Evolutionary conservation across 2,888 invertebrate genomes (phyloP).

Genomic region (Amphipyra tragopoginis): DNA sequence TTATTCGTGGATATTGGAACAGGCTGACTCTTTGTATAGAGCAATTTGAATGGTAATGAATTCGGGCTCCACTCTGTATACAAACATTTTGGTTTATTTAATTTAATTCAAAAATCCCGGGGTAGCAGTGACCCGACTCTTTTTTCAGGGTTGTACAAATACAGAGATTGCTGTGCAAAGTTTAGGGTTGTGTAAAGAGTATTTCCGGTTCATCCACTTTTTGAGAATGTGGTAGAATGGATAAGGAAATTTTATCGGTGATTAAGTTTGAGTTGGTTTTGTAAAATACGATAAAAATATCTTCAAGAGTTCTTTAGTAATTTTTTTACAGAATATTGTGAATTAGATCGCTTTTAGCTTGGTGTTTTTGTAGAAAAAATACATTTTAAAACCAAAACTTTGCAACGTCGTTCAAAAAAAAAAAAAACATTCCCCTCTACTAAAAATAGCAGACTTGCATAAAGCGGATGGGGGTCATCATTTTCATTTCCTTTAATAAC

Average conservation of each 20-base stretch:
- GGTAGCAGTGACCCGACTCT: not conserved
- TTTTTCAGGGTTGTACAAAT: slow-evolving; percentile 27
- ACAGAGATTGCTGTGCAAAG: slow-evolving; percentile 3
- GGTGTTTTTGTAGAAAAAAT: too few relatives aligned
- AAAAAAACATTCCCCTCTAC: too few relatives aligned
- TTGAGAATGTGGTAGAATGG: slow-evolving; percentile 8
- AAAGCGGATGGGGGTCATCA: too few relatives aligned
- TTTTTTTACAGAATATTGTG: too few relatives aligned
- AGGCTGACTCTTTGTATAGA: slow-evolving; percentile 10
- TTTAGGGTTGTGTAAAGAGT: slow-evolving; percentile 2
- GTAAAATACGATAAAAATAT: not conserved
- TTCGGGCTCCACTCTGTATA: slow-evolving; percentile 7
- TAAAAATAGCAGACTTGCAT: too few relatives aligned
- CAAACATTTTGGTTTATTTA: slow-evolving; percentile 38
- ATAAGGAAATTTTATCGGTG: not conserved
- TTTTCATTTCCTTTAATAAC: too few relatives aligned
- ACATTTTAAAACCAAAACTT: too few relatives aligned
- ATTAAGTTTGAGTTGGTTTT: not conserved
- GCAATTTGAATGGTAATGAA: slow-evolving; percentile 44
- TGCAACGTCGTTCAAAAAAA: too few relatives aligned
- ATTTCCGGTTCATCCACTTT: slow-evolving; percentile 8
- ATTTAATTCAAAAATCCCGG: slow-evolving; percentile 28
- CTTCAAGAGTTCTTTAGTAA: too few relatives aligned
- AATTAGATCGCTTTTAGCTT: too few relatives aligned
- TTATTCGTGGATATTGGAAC: not conserved